Conservation (phyloP, 2,888 invertebrate genomes). For the Athripsodes cinereus region DNA sequence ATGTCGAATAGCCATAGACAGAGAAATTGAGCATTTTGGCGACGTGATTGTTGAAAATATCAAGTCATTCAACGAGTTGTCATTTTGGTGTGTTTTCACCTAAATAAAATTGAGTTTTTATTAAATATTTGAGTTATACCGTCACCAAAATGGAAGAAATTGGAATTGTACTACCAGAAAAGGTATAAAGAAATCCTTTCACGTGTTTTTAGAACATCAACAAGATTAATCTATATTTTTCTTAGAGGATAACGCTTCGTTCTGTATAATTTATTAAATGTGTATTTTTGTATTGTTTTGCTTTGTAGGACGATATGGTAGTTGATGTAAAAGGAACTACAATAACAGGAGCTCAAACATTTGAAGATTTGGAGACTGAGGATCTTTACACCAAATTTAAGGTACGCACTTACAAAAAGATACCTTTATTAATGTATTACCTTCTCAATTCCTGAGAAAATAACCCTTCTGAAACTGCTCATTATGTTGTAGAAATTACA, state of each 20-base stretch:
- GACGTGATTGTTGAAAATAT: neutral
- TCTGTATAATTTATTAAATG: too few relatives aligned
- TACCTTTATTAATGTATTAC: too few relatives aligned
- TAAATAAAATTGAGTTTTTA: neutral
- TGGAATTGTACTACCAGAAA: slow-evolving; percentile 72
- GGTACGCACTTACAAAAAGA: slow-evolving; percentile 54
- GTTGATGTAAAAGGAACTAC: slow-evolving; percentile 59
- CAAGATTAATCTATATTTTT: too few relatives aligned
- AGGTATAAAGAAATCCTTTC: slow-evolving; percentile 50
- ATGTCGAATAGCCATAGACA: neutral
- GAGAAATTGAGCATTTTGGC: neutral
- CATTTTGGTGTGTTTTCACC: neutral
- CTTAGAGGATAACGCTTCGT: too few relatives aligned
- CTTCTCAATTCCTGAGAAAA: too few relatives aligned
- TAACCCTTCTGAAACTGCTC: neutral
- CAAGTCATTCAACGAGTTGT: neutral
- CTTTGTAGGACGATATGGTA: slow-evolving; percentile 57
- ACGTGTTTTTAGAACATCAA: too few relatives aligned
- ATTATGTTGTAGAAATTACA: slow-evolving; percentile 72
- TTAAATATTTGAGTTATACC: neutral
- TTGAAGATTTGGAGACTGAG: slow-evolving; percentile 82
- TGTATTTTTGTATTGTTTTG: slow-evolving; percentile 11
- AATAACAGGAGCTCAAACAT: slow-evolving; percentile 61
- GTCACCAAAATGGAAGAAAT: slow-evolving; percentile 67
- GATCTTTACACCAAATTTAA: slow-evolving; percentile 95